Evolutionary conservation across 2,113 vertebrate species (phyloP), one percentile per base, ranked within the genome.

Genomic region (Aix galericulata): DNA sequence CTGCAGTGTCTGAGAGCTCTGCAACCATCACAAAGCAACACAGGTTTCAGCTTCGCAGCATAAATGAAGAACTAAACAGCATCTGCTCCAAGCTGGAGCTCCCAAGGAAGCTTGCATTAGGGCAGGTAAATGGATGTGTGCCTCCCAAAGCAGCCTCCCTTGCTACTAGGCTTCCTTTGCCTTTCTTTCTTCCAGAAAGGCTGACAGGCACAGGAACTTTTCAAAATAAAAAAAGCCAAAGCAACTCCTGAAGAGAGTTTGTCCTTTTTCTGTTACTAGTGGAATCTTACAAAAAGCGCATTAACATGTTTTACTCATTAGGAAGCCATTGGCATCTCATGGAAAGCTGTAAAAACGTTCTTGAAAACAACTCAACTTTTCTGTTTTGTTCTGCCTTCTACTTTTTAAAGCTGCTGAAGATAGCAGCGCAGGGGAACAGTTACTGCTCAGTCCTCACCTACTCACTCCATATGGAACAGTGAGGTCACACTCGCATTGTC

Each of bases 261-360:
- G 67, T 55, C 59, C 36, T 94, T 86, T 64, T 87, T 56, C 59
- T 62, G 48, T 85, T 78, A 74, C 81, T 74, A 78, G 60, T 55
- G 72, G 82, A 94, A 95, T 90, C 85, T 80, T 72, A 86, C 63
- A 84, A 74, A 94, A 89, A 85, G 25, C 72, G 86, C 21, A 79
- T 69, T 86, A 80, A 69, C 56, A 81, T 94, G 85, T 88, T 96
- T 93, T 95, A 86, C 34, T 94, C 90, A 86, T 94, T 91, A 95
- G 82, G 48, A 86, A 75, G 86, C 68, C 34, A 83, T 60, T 83
- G 89, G 78, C 7, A 0, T 93, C 68, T 77, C 68, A 75, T 64
- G 76, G 79, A 95, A 91, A 94, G 89, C 89, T 86, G 78, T 76
- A 92, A 94, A 94, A 95, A 34, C 0, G 2, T 88, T 85, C 76